Percentiles rank a stretch among this genome's conserved stretches.
These are phyloP conservation scores for Drosophila anceps DNA, from an alignment of 2,888 invertebrate genomes.

Conservation along the genomic window DNA sequence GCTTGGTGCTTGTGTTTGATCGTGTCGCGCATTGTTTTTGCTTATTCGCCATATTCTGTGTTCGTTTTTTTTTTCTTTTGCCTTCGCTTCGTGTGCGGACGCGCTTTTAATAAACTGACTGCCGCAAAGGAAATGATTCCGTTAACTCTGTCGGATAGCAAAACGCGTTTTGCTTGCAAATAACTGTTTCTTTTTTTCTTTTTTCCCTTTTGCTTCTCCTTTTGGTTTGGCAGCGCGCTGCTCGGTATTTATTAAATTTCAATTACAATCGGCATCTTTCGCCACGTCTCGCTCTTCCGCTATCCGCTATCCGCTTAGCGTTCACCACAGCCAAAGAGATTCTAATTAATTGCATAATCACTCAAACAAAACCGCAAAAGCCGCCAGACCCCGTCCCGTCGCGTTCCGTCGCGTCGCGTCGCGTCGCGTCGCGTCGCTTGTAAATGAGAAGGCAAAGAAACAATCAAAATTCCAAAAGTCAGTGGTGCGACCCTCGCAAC, in stretches of 20 bases:
- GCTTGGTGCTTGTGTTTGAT: slow-evolving; percentile 37
- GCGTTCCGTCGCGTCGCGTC: neutral
- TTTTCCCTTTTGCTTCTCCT: neutral
- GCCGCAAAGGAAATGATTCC: slow-evolving; percentile 67
- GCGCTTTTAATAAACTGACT: slow-evolving; percentile 69
- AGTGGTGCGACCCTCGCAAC: slow-evolving; percentile 21
- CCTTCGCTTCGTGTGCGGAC: slow-evolving; percentile 32
- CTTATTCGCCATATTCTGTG: slow-evolving; percentile 22
- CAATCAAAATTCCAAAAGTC: slow-evolving; percentile 80
- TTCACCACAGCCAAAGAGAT: slow-evolving; percentile 64
- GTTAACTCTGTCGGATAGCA: slow-evolving; percentile 51
- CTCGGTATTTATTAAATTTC: slow-evolving; percentile 56
- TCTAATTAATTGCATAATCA: slow-evolving; percentile 80
- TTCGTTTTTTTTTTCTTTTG: neutral
- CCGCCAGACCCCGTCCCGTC: neutral
- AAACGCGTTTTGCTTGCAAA: slow-evolving; percentile 54
- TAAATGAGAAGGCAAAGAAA: slow-evolving; percentile 73
- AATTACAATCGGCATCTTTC: slow-evolving; percentile 46
- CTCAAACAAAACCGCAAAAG: slow-evolving; percentile 69
- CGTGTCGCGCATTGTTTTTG: slow-evolving; percentile 47
- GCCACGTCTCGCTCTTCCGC: slow-evolving; percentile 1
- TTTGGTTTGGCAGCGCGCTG: slow-evolving; percentile 9
- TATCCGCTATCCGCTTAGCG: slow-evolving; percentile 48
- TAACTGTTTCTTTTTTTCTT: slow-evolving; percentile 11
- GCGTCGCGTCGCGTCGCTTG: slow-evolving; percentile 33